Evolutionary conservation across 2,797 vertebrate genomes (phyloP).

Genomic region (Manis pentadactyla): DNA sequence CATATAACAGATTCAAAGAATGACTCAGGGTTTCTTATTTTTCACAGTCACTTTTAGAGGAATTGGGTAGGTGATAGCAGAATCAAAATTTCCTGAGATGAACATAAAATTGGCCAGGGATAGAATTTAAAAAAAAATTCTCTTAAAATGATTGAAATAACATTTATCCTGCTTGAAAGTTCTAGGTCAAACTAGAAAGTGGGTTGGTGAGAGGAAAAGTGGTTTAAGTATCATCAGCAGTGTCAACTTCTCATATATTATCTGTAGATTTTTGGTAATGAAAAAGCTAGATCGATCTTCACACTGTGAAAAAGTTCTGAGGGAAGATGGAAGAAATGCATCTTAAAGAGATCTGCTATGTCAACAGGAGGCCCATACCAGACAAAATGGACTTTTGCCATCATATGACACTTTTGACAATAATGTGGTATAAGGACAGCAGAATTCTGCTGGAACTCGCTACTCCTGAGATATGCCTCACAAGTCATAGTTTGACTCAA

Average conservation of each 20-base stretch:
- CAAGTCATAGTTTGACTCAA: neutral
- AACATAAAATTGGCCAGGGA: neutral
- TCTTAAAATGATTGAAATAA: neutral
- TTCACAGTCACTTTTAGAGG: conserved; percentile 8
- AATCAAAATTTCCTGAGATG: conserved; percentile 34
- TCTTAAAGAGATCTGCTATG: neutral
- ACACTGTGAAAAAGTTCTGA: neutral
- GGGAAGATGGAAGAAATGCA: neutral
- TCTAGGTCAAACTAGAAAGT: neutral
- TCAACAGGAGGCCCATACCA: neutral
- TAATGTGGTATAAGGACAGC: neutral
- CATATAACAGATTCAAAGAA: neutral
- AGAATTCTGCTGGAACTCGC: neutral
- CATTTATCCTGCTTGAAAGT: conserved; percentile 5
- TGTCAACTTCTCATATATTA: neutral
- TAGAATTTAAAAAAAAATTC: neutral
- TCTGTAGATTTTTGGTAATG: neutral
- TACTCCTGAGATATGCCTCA: neutral
- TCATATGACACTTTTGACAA: neutral
- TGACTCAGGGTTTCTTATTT: neutral
- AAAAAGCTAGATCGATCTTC: neutral
- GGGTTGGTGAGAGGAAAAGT: conserved; percentile 39
- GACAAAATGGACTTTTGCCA: neutral
- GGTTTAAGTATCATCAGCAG: neutral
- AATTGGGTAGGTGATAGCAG: neutral